phyloP scores from a whole-genome alignment of 1,140 invertebrate genomes.

The Procambarus clarkii region DNA sequence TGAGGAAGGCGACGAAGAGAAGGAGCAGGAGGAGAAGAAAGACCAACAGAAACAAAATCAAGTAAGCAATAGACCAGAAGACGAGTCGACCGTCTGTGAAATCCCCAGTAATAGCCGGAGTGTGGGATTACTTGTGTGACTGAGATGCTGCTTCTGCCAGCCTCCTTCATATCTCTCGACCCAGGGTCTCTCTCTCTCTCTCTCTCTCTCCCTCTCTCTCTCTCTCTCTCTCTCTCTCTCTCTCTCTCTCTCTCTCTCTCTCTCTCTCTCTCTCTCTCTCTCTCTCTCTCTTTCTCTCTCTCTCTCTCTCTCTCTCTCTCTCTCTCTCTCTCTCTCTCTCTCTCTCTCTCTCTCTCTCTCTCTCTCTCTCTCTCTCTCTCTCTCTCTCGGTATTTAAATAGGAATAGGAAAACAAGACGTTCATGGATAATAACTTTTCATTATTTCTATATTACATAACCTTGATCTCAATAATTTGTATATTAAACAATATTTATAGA shows the following conservation, averaged over 20 bases:
- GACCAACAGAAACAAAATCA: too few species aligned
- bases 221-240: background rate
- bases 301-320: background rate
- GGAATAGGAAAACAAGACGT: too few species aligned
- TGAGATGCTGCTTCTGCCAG: background rate
- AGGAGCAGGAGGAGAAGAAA: background rate
- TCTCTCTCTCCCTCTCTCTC: background rate
- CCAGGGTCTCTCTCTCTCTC: background rate
- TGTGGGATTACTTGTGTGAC: constrained; percentile 23
- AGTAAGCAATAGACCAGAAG: background rate
- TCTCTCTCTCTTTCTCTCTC: background rate
- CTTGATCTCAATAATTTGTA: too few species aligned
- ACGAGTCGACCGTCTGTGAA: constrained; percentile 27
- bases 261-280: too few species aligned
- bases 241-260: background rate
- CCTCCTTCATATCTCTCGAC: background rate
- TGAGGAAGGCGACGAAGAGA: background rate
- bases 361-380: background rate
- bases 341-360: background rate
- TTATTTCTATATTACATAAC: too few species aligned
- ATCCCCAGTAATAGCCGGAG: constrained; percentile 55
- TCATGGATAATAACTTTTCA: too few species aligned
- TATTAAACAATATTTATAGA: too few species aligned
- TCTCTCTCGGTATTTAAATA: too few species aligned
- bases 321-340: background rate